phyloP scores from a whole-genome alignment of 2,888 invertebrate genomes.

The Leptothorax acervorum region DNA sequence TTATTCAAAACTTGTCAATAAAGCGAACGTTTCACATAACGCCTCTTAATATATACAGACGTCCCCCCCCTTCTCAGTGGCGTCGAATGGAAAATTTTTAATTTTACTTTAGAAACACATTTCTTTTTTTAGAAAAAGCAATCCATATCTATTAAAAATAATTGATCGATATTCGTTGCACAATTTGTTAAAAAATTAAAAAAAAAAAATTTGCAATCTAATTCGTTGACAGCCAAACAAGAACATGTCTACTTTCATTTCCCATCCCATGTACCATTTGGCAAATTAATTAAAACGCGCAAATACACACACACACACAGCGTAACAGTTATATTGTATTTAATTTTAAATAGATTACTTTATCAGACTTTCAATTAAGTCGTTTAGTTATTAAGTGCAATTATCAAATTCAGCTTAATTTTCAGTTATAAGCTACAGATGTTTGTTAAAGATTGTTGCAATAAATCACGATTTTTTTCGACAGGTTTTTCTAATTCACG shows the following conservation, averaged over 20 bases:
- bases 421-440: neutral
- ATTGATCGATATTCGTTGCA: neutral
- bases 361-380: neutral
- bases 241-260: neutral
- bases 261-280: neutral
- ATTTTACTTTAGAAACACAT: neutral
- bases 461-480: neutral
- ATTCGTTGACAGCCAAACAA: neutral
- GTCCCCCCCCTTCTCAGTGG: neutral
- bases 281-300: neutral
- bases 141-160: neutral
- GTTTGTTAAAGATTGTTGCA: neutral
- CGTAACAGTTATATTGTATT: neutral
- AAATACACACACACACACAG: neutral
- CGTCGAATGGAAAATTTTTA: neutral
- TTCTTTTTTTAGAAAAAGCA: neutral
- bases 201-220: neutral
- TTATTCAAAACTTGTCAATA: constrained; percentile 20
- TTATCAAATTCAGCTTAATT: neutral
- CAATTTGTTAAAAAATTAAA: constrained; percentile 5
- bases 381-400: neutral
- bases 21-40: constrained; percentile 8
- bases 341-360: neutral
- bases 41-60: neutral
- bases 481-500: neutral